Base-by-base conservation (phyloP, 2,888 invertebrate genomes). In the Hipparchia semele region DNA sequence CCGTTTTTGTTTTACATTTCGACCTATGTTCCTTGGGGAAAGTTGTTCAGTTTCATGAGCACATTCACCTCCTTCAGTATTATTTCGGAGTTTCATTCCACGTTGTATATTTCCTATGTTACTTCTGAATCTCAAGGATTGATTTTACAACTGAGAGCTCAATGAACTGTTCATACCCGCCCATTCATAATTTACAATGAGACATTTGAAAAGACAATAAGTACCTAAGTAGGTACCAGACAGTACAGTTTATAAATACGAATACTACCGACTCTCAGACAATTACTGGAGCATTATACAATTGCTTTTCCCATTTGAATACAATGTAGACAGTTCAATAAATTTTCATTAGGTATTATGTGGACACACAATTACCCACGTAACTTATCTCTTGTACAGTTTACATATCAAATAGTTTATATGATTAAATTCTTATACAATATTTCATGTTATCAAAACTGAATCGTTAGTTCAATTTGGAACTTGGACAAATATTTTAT, bases 241-340 rank as follows among this genome's bases (percentile, higher is more conserved):
- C 33, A 9, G 6, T 23, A 10, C 23, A 13, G 33, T 33, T 62
- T 46, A 58, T 53, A 53, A 65, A 33, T 65, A 39, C 6, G 13
- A 12, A 5, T 10, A 23, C 53, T 33, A 65, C 64, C 49, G 64
- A 23, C 13, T 49, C 6, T 49, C 39, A 60, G 59, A 60, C 56
- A 68, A 67, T 58, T 53, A 56, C 33, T 33, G 33, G 68, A 49
- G 45, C 51, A 51, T 60, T 49, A 59, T 59, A 12, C 68, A 59
- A 13, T 58, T 60, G 59, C 60, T 68, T 46, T 33, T 46, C 7
- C 12, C 10, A 68, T 68, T 68, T 68, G 68, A 68, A 68, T 68
- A 68, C 68, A 68, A 68, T 68, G 59, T n/a, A n/a, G 10, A 56
- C 13, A 23, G 13, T 51, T 53, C 5, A 10, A 58, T 67, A 58